Evolutionary conservation across 2,888 invertebrate genomes (phyloP), one percentile per base, ranked within the genome.

Genomic region (Melanargia galathea): DNA sequence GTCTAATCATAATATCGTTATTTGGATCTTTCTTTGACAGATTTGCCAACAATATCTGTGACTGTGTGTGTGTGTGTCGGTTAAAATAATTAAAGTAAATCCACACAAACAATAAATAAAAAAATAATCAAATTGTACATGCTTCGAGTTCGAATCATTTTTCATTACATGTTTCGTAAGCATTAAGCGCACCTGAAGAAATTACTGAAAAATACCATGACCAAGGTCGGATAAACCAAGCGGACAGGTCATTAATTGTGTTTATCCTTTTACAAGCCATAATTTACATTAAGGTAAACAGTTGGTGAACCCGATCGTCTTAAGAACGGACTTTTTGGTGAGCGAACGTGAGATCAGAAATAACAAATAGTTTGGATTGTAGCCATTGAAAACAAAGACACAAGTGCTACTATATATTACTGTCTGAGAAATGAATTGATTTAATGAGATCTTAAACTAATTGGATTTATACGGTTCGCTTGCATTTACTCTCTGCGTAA

Each of bases 371-470:
- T 83, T 87, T 90, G 89, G 87, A 88, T 80, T 74, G 77, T 74
- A 80, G 87, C 88, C 89, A 87, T 83, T 74, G 80, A 82, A 85
- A 85, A 87, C 86, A 90, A 87, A 87, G 83, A 82, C 76, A 71
- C 76, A 77, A 75, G 77, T 73, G 75, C 76, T 74, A 73, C 82
- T 77, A 82, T 88, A 85, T 80, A 79, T 88, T 83, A 85, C 85
- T 86, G 88, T 86, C 86, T 75, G 72, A 77, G 81, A 77, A 84
- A 82, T 83, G 82, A 87, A 86, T 87, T 87, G 89, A 89, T 89
- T 89, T 87, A 90, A 84, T 82, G 82, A 83, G 81, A 84, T 83
- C 83, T 84, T 86, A 84, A 87, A 84, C 82, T 88, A 89, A 90
- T 89, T 89, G 82, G 82, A 88, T 84, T 83, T 82, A 80, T 83